These are phyloP conservation scores for Grallaria varia DNA, from an alignment of 2,113 vertebrate species.

Conservation along the genomic window DNA sequence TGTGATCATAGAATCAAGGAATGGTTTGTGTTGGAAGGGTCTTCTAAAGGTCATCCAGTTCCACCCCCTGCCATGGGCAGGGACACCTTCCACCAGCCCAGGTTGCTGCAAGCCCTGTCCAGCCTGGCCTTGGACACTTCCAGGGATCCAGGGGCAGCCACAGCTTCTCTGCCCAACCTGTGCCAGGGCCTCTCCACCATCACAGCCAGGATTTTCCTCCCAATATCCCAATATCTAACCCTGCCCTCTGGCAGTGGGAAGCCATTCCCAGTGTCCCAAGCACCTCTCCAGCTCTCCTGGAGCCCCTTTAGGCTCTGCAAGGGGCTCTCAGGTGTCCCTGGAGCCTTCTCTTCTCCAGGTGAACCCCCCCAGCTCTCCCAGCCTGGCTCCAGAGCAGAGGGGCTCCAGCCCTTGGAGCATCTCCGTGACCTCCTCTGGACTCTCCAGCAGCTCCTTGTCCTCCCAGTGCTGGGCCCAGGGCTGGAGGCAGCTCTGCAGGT, in stretches of 20 bases:
- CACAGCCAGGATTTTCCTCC: rapidly evolving
- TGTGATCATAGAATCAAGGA: not conserved
- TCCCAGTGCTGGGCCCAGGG: not conserved
- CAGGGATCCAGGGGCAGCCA: not conserved
- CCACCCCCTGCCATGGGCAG: not conserved
- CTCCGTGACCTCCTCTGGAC: not conserved
- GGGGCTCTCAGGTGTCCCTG: not conserved
- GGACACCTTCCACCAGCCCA: not conserved
- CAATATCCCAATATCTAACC: rapidly evolving
- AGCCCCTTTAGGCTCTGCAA: not conserved
- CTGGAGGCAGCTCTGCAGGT: not conserved
- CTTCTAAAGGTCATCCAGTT: rapidly evolving
- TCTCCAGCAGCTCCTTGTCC: not conserved
- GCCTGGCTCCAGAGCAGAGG: not conserved
- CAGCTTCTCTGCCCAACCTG: not conserved
- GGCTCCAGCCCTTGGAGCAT: not conserved
- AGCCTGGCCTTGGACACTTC: not conserved
- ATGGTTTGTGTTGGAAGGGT: not conserved
- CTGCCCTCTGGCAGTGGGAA: not conserved
- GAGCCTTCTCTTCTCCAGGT: not conserved
- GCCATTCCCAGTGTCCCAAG: not conserved
- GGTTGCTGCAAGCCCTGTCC: not conserved
- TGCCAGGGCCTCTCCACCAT: not conserved
- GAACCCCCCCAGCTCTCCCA: not conserved
- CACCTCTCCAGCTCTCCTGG: not conserved